Conservation (phyloP, 2,113 vertebrate species). For the Osmerus mordax region DNA sequence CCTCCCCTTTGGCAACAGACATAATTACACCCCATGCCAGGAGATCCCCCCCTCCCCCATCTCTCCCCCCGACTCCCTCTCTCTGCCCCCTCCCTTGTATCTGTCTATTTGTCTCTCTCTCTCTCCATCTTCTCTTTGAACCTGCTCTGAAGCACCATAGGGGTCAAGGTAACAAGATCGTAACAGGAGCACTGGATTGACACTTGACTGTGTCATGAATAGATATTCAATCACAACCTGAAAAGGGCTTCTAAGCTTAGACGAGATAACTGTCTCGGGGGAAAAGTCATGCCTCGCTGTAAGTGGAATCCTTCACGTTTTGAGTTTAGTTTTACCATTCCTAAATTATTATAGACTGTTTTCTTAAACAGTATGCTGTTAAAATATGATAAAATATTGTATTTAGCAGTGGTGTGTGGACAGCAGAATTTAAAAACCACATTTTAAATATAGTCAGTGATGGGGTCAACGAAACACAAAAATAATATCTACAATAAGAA, state of each 20-base stretch:
- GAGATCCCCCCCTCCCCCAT: neutral
- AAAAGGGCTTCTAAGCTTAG: neutral
- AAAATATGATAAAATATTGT: no score
- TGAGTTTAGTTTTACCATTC: no score
- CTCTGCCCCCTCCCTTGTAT: neutral
- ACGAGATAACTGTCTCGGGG: neutral
- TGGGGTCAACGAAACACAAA: slow-evolving; percentile 5
- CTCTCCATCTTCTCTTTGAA: slow-evolving; percentile 22
- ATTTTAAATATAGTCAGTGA: neutral
- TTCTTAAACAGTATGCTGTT: no score
- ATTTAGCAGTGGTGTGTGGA: no score
- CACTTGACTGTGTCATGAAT: neutral
- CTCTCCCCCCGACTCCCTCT: neutral
- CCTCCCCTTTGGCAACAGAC: slow-evolving; percentile 27
- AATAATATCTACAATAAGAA: no score
- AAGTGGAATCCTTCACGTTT: no score
- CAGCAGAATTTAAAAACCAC: neutral
- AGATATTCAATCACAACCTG: neutral
- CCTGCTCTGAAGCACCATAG: slow-evolving; percentile 20
- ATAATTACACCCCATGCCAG: slow-evolving; percentile 33
- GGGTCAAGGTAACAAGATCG: slow-evolving; percentile 27
- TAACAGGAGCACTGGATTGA: neutral
- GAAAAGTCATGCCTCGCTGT: no score
- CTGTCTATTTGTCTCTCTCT: slow-evolving; percentile 4
- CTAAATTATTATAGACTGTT: no score